Conservation (phyloP, 1,140 invertebrate genomes). For the Drosophila teissieri region DNA sequence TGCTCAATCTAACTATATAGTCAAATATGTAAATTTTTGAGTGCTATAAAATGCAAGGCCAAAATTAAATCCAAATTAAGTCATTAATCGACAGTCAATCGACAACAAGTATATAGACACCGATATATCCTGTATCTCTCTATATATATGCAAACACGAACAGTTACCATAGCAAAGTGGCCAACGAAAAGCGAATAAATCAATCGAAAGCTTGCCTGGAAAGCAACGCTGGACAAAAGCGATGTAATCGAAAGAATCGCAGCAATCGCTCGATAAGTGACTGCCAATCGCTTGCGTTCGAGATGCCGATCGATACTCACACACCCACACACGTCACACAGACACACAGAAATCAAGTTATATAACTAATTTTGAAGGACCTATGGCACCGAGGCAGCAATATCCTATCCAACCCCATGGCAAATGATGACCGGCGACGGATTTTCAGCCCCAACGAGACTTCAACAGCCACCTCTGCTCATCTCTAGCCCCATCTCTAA, state of each 20-base stretch:
- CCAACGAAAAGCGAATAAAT: conserved; percentile 28
- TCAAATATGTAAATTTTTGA: conserved; percentile 81
- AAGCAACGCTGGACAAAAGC: conserved; percentile 42
- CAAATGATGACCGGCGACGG: conserved; percentile 38
- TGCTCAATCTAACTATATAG: conserved; percentile 75
- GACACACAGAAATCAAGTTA: conserved; percentile 14
- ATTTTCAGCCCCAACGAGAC: conserved; percentile 20
- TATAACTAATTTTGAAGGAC: not conserved
- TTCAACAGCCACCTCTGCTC: conserved; percentile 44
- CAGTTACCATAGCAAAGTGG: conserved; percentile 35
- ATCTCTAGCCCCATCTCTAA: conserved; percentile 36
- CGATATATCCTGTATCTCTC: conserved; percentile 34
- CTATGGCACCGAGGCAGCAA: conserved; percentile 7
- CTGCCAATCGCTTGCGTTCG: conserved; percentile 15
- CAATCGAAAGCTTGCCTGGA: conserved; percentile 39
- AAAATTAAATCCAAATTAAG: conserved; percentile 64
- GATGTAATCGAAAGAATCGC: conserved; percentile 27
- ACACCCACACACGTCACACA: conserved; percentile 35
- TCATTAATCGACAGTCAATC: conserved; percentile 38
- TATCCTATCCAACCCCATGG: conserved; percentile 6
- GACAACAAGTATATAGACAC: conserved; percentile 42
- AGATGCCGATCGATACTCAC: conserved; percentile 26
- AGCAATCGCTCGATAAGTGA: conserved; percentile 15
- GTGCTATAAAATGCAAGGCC: conserved; percentile 75
- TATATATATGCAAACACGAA: conserved; percentile 26